These are phyloP conservation scores for Strigops habroptila DNA, from an alignment of 2,113 vertebrate genomes.

Conservation along the genomic window DNA sequence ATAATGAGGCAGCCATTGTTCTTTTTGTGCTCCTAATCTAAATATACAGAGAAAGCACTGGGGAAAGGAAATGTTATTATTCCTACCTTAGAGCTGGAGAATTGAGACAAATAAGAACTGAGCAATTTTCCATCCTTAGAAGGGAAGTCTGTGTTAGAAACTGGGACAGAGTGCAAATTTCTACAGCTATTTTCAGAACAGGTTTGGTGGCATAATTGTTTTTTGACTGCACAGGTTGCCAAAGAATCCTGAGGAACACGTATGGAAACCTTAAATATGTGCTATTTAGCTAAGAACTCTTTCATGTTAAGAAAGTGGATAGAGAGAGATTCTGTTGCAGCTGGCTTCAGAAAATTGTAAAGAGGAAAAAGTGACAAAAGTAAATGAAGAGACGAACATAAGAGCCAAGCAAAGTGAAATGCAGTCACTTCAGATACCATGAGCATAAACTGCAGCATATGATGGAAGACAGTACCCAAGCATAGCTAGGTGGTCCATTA, in stretches of 20 bases:
- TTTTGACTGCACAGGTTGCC: background rate
- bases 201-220: conserved; percentile 18
- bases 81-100: background rate
- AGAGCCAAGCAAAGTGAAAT: background rate
- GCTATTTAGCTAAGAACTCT: background rate
- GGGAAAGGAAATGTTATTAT: conserved; percentile 31
- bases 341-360: background rate
- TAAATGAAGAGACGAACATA: background rate
- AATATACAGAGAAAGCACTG: conserved; percentile 11
- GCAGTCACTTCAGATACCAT: background rate
- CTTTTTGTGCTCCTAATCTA: conserved; percentile 24
- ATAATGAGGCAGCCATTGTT: background rate
- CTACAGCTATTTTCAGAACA: conserved; percentile 17
- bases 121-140: conserved; percentile 38
- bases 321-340: background rate
- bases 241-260: background rate
- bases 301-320: background rate
- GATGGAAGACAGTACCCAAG: background rate
- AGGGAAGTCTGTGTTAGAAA: conserved; percentile 33
- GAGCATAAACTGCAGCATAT: background rate
- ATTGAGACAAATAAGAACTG: conserved; percentile 41
- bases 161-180: conserved; percentile 39
- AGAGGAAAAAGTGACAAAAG: background rate
- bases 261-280: background rate
- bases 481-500: background rate